A percentile compares a stretch with the other conserved stretches of the same genome.
These are phyloP conservation scores for Manis pentadactyla DNA, from an alignment of 2,797 vertebrate genomes.

Conservation along the genomic window DNA sequence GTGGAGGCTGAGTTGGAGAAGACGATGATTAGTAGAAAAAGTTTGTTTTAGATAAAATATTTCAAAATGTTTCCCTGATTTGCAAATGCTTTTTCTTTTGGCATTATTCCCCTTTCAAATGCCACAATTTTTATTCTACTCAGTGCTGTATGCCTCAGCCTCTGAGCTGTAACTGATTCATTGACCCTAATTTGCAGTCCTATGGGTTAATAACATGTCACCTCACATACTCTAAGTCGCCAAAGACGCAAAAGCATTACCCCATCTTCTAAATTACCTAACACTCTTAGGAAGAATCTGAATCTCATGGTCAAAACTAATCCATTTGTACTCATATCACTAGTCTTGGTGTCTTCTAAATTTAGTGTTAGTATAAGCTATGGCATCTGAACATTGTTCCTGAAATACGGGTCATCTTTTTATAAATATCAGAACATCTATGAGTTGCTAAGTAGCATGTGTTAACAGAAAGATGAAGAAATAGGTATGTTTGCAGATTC, in stretches of 20 bases:
- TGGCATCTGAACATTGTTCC: background rate
- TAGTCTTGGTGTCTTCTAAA: background rate
- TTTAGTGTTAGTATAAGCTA: background rate
- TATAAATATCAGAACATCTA: background rate
- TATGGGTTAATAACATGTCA: background rate
- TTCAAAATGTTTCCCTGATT: background rate
- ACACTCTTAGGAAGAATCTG: conserved; percentile 11
- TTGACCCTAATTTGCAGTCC: background rate
- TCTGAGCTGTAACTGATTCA: background rate
- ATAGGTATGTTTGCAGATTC: background rate
- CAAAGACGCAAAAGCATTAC: background rate
- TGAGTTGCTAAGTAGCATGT: background rate
- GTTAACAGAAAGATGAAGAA: background rate
- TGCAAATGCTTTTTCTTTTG: background rate
- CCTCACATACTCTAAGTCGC: background rate
- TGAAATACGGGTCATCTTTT: background rate
- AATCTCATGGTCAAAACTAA: background rate
- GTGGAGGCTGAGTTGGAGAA: background rate
- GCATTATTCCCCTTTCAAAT: background rate
- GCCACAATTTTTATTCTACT: background rate
- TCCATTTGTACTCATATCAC: conserved; percentile 17
- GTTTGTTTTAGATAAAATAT: background rate
- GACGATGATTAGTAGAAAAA: background rate
- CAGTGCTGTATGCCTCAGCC: background rate
- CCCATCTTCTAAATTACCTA: background rate